Conservation (phyloP, 2,113 vertebrate genomes). For the Lagopus leucura region DNA sequence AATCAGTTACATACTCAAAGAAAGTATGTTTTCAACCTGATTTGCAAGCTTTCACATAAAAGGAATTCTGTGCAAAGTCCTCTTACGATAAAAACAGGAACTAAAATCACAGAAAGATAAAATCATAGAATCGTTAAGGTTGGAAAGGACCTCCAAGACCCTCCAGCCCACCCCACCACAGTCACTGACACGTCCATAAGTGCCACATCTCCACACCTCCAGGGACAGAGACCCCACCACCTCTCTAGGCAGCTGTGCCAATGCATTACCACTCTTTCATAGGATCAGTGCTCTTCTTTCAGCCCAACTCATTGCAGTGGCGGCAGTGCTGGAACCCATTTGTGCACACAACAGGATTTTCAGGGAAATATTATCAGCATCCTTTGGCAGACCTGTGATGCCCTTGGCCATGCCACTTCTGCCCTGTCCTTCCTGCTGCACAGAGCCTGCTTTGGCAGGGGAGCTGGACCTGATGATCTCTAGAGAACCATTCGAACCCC, state of each 20-base stretch:
- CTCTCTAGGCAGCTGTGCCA: no score
- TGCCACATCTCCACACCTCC: no score
- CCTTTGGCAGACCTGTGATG: neutral
- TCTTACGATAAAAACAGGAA: neutral
- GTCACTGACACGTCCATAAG: no score
- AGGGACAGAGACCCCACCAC: no score
- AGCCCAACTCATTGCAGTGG: rapidly evolving
- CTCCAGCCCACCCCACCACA: no score
- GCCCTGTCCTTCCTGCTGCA: neutral
- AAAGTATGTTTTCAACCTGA: neutral
- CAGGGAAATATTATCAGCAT: neutral
- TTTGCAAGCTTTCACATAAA: neutral
- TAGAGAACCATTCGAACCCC: no score
- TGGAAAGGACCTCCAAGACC: no score
- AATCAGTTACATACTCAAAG: neutral
- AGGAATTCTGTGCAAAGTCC: neutral
- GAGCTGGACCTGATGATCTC: no score
- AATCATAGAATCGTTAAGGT: no score
- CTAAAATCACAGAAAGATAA: no score
- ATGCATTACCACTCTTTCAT: rapidly evolving
- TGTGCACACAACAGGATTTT: neutral
- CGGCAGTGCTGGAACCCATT: neutral
- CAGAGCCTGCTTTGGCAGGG: no score
- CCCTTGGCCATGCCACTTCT: rapidly evolving
- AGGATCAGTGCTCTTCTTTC: neutral